Base-by-base conservation (phyloP, 1,140 invertebrate genomes). In the Zophobas atratus region DNA sequence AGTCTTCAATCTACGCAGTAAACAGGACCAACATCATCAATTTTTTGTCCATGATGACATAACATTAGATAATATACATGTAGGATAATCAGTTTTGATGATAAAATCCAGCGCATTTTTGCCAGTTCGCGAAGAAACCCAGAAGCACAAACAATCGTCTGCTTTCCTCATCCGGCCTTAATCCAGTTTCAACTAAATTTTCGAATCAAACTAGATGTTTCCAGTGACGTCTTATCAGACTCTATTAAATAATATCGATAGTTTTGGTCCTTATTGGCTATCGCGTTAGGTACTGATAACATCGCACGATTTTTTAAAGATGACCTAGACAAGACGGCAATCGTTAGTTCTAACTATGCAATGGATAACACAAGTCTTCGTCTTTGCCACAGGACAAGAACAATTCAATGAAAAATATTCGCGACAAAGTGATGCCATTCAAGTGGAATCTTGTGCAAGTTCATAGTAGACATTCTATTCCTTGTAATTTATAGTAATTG, bases 401-500 rank as follows among this genome's bases (percentile, higher is more conserved):
- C 41, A 35, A 35, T 43, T 41, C 6, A 6, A 56, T 55, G 71
- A 48, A 73, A 55, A 41, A 53, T 73, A 32, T 43, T 55, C 32
- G 20, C 32, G 34, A 48, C 49, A 56, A 56, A 73, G 71, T 53
- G 60, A 67, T 73, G 51, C 38, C 38, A 53, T 73, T 38, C 38
- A 55, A 32, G 55, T 53, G 38, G 71, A 53, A 8, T 55, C 51
- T 57, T 57, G 51, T 43, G 71, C 51, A 38, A 32, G 55, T 57
- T 56, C 34, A 73, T 20, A 55, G 35, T 55, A 56, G 71, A 57
- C 55, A 73, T 73, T 73, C 71, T 67, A 35, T 60, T 60, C 56
- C 56, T 39, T 67, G 39, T 67, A 67, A 43, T 67, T 67, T 67
- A 67, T 67, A 67, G 60, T 73, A 73, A 73, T 41, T 56, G 32